A percentile compares a stretch with the other conserved stretches of the same genome.
Conservation (phyloP, 2,797 vertebrate species). For the Peromyscus melanophrys region DNA sequence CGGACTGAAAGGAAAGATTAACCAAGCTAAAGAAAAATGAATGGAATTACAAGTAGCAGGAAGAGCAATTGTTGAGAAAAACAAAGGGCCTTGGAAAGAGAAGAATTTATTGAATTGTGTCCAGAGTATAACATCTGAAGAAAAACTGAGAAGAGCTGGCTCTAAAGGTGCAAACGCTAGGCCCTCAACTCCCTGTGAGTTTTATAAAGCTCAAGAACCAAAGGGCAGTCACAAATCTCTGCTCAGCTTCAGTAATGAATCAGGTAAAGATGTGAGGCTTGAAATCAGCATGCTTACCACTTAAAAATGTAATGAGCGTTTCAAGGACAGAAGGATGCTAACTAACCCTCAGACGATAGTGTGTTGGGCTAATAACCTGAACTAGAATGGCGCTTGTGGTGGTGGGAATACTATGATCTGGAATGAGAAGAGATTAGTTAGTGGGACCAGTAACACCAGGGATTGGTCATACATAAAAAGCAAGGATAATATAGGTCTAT, state of each 20-base stretch:
- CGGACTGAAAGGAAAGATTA: neutral
- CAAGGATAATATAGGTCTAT: neutral
- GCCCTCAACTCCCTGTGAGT: neutral
- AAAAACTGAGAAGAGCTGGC: neutral
- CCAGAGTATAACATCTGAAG: slow-evolving; percentile 13
- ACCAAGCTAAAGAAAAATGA: slow-evolving; percentile 30
- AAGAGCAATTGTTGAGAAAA: neutral
- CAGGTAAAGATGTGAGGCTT: slow-evolving; percentile 34
- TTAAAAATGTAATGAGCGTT: slow-evolving; percentile 7
- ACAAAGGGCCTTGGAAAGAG: slow-evolving; percentile 3
- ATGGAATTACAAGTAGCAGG: slow-evolving; percentile 1
- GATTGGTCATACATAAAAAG: neutral
- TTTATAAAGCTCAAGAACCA: neutral
- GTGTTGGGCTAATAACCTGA: neutral
- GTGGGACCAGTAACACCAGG: neutral
- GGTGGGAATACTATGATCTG: neutral
- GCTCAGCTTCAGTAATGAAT: slow-evolving; percentile 6
- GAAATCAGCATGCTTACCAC: neutral
- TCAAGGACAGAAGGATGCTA: neutral
- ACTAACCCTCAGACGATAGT: neutral
- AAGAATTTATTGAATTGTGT: slow-evolving; percentile 48
- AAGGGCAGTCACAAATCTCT: neutral
- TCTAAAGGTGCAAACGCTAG: slow-evolving; percentile 11
- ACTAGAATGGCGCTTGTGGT: neutral
- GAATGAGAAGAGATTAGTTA: neutral